phyloP scores from a whole-genome alignment of 2,888 invertebrate species.

The Brachypalpus laphriformis region DNA sequence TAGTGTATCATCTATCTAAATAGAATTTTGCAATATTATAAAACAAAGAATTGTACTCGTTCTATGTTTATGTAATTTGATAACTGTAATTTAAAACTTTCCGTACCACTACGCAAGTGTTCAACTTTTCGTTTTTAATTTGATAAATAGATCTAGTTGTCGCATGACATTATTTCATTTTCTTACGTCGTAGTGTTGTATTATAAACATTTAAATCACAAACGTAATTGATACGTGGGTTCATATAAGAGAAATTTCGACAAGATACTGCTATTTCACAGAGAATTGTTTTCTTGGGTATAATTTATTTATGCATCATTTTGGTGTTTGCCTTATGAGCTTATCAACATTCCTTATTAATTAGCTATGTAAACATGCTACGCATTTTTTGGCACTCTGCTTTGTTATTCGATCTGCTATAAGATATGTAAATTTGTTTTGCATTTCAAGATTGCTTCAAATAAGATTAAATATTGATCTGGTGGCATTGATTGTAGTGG shows the following conservation, averaged over 20 bases:
- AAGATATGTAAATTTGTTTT: not conserved
- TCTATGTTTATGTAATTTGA: conserved; percentile 2
- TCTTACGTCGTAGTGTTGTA: not conserved
- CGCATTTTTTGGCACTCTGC: not conserved
- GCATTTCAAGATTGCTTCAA: not conserved
- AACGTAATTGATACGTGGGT: not conserved
- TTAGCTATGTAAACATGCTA: conserved; percentile 7
- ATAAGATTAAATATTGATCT: not conserved
- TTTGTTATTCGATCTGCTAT: not conserved
- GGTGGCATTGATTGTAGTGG: not conserved
- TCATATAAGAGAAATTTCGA: not conserved
- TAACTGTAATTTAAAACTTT: not conserved
- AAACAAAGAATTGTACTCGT: not conserved
- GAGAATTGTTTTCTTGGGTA: no score
- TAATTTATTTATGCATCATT: not conserved
- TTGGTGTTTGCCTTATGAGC: not conserved
- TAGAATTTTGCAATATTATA: conserved; percentile 30
- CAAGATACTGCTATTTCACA: not conserved
- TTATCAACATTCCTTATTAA: not conserved
- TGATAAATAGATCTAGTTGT: not conserved
- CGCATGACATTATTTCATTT: not conserved
- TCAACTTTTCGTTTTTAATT: not conserved
- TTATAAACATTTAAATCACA: not conserved
- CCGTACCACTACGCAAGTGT: not conserved
- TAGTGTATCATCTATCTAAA: not conserved